Evolutionary conservation across 2,797 vertebrate genomes (phyloP).

Genomic region (Alauda arvensis): DNA sequence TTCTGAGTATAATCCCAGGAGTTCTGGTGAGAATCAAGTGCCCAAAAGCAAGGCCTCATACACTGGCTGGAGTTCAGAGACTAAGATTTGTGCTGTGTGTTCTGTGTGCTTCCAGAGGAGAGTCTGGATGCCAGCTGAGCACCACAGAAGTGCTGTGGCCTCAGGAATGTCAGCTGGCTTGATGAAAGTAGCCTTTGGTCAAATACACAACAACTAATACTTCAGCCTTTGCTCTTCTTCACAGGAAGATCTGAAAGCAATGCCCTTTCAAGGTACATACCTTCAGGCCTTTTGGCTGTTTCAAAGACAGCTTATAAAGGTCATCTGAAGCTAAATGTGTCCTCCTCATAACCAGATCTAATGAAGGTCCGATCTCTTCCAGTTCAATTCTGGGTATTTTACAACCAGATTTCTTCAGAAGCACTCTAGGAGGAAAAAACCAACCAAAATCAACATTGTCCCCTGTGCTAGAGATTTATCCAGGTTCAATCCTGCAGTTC

Average conservation of each 20-base stretch:
- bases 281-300: constrained; percentile 87
- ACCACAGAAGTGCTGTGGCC: not conserved
- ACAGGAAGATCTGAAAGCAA: not conserved
- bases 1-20: not conserved
- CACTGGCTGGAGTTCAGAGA: not conserved
- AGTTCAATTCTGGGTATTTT: constrained; percentile 91
- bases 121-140: not conserved
- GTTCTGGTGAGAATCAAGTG: not conserved
- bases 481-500: not conserved
- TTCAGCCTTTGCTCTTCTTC: not conserved
- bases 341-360: constrained; percentile 87
- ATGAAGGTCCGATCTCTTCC: constrained; percentile 92
- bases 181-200: not conserved
- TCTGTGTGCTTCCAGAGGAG: not conserved
- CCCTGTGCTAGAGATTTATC: not conserved
- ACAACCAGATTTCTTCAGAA: constrained; percentile 95
- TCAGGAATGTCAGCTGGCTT: not conserved
- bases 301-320: constrained; percentile 86
- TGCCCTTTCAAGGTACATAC: constrained; percentile 59
- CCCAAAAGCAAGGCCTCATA: not conserved
- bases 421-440: constrained; percentile 63
- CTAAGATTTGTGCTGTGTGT: not conserved
- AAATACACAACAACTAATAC: not conserved
- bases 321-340: constrained; percentile 93
- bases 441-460: not conserved